These are phyloP conservation scores for Dione vanillae DNA, from an alignment of 2,888 invertebrate genomes.

Conservation along the genomic window DNA sequence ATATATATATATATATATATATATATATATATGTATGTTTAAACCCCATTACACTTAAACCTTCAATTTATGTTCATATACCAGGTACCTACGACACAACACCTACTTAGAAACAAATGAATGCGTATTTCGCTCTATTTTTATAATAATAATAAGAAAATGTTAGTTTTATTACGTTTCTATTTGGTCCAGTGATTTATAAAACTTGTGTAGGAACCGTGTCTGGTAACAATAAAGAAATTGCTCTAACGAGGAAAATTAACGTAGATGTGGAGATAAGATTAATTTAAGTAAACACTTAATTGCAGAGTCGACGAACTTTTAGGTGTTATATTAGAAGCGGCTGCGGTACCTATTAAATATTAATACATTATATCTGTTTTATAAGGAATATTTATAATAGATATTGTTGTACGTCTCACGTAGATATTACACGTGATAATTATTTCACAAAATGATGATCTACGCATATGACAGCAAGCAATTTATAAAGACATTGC, in stretches of 20 bases:
- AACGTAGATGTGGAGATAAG: constrained; percentile 14
- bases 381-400: no score
- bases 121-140: constrained; percentile 20
- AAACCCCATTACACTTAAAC: not conserved
- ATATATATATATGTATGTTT: no score
- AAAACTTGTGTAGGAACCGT: constrained; percentile 34
- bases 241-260: constrained; percentile 5
- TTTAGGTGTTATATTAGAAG: constrained; percentile 2
- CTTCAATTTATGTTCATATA: not conserved
- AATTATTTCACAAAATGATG: no score
- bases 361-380: no score
- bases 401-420: no score
- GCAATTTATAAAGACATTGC: no score
- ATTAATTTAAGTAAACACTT: constrained; percentile 20
- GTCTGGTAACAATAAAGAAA: constrained; percentile 11
- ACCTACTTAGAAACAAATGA: not conserved
- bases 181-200: constrained; percentile 36
- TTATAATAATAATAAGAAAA: constrained; percentile 18
- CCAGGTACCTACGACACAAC: not conserved
- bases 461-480: no score
- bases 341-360: not conserved
- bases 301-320: constrained; percentile 30
- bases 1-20: no score
- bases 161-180: constrained; percentile 28
- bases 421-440: no score